Base-by-base conservation (phyloP, 2,113 vertebrate genomes). In the Planiliza haematocheilus region DNA sequence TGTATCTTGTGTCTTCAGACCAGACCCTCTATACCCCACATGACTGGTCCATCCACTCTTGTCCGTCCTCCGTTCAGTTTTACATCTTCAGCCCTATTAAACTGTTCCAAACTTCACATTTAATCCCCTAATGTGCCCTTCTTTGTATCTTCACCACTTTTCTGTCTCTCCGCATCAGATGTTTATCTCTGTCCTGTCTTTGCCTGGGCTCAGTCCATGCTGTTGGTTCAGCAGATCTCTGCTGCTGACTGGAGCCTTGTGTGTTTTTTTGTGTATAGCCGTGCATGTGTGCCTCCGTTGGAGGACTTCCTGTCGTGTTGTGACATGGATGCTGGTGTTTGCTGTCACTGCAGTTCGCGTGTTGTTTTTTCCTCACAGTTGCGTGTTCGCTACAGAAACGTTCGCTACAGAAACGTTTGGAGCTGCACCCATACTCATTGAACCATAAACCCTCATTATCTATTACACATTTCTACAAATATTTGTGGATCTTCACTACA, bases 191-290 rank as follows among this genome's bases (percentile, higher is more conserved):
- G 53, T 30, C 64, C 72, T 18, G 41, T 68, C n/a, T 81, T 65
- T 62, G 24, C 30, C 39, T 36, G 3, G 70, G 17, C 20, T n/a
- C 9, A 51, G 55, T 45, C 68, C 3, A 17, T 61, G 50, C 63
- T 89, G 89, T 88, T 63, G 67, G 81, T 76, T 91, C 89, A 91
- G 86, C 86, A 88, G 45, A 90, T 89, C 78, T 70, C 42, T 24
- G 69, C 50, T 92, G 88, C 86, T 90, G 85, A 89, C 90, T 69
- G 81, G 82, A 81, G 74, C 60, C 56, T 39, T 82, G 79, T 78
- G 38, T 74, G 30, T 70, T 55, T 30, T 30, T 30, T 30, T 30
- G 24, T 72, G 43, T 75, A 68, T 77, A 71, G 7, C 9, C 0
- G 42, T 59, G 52, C 24, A 9, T 34, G 62, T 77, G 56, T 62